Conservation (phyloP, 2,113 vertebrate species). For the Colinus virginianus region DNA sequence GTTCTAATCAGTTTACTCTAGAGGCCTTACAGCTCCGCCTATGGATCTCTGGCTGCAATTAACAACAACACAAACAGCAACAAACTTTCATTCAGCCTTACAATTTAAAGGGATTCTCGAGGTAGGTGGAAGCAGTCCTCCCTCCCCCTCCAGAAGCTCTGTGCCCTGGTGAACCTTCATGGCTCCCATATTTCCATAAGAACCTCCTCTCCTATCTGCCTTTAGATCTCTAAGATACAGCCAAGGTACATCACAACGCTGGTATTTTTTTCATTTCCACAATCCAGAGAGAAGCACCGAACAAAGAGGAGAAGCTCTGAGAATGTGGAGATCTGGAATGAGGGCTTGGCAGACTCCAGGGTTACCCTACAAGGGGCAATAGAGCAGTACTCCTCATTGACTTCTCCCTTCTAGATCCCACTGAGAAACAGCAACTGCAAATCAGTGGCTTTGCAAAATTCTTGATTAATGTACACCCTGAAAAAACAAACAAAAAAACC, state of each 20-base stretch:
- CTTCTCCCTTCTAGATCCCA: neutral
- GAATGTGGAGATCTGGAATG: neutral
- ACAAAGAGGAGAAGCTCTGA: neutral
- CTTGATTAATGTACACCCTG: neutral
- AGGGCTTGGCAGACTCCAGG: neutral
- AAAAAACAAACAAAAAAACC: no score
- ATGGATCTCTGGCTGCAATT: neutral
- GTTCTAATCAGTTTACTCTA: neutral
- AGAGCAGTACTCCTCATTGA: neutral
- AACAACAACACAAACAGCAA: neutral
- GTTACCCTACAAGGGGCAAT: neutral
- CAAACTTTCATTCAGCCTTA: neutral
- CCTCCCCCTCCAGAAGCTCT: neutral
- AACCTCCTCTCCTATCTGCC: neutral
- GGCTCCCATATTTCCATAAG: neutral
- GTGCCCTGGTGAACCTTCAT: neutral
- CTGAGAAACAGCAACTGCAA: neutral
- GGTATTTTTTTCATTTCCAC: neutral
- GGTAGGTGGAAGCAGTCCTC: neutral
- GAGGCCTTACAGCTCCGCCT: neutral
- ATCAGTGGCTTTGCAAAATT: neutral
- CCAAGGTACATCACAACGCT: accelerated
- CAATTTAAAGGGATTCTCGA: neutral
- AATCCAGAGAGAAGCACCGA: neutral
- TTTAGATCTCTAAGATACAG: neutral